Evolutionary conservation across 2,113 vertebrate species (phyloP), one percentile per base, ranked within the genome.

Genomic region (Xenopus borealis): DNA sequence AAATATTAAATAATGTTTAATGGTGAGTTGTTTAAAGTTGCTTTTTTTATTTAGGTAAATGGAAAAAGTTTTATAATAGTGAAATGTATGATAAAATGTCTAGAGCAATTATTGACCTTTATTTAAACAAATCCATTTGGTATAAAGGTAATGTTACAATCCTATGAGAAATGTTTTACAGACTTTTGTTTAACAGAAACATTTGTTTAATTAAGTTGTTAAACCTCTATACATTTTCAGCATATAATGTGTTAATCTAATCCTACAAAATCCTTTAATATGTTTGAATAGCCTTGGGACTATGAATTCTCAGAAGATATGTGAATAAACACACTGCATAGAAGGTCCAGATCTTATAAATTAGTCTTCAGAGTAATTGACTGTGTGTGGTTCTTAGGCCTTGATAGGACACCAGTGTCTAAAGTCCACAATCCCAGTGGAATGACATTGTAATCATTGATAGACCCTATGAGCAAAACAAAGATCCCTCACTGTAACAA

Each of bases 321-420:
- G 44, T 68, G 20, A 66, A 68, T 55, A 75, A 75, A 75, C 72
- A 75, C 23, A 20, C 44, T 68, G 44, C 65, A 20, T 59, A 18
- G 19, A 58, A 74, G 47, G 72, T 17, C 55, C 65, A 33, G 44
- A 50, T 44, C 55, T 68, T 19, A 19, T 55, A 68, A 75, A 75
- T 75, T 68, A 68, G 45, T 20, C 65, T 57, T 68, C 20, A 68
- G 65, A 75, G 47, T 75, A 75, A 75, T 75, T 68, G 55, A 62
- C 72, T 45, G 23, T 55, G 23, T 27, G 7, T 61, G 72, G 66
- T 67, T 53, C 72, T 68, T 11, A 61, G 65, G 40, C 65, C 72
- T 75, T 75, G 72, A 68, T 75, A 75, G 72, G 72, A 62, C 72
- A 75, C 72, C 67, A 33, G 72, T 75, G 72, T 75, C 72, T 52